These are phyloP conservation scores for Carcharodon carcharias DNA, from an alignment of 2,797 vertebrate species.

Conservation along the genomic window DNA sequence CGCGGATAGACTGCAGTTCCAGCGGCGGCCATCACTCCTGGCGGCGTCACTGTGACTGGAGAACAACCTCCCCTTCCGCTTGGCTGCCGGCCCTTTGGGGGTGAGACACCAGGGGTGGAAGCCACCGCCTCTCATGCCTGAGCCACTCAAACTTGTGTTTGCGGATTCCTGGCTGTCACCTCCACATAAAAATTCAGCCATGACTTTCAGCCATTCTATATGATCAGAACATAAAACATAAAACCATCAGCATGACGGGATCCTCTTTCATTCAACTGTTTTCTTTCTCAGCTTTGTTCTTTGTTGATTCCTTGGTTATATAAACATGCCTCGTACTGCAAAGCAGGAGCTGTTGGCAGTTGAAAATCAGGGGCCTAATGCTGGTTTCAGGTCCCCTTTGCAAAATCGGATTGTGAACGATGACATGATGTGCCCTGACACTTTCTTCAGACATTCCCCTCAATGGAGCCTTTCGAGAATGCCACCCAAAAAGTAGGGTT, in stretches of 20 bases:
- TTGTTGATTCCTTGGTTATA: background rate
- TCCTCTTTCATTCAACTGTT: background rate
- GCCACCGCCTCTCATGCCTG: too few relatives aligned
- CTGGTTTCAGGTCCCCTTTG: too few relatives aligned
- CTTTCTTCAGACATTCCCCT: too few relatives aligned
- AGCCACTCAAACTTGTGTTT: background rate
- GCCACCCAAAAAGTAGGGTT: too few relatives aligned
- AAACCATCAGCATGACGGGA: background rate
- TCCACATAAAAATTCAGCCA: background rate
- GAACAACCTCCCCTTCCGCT: background rate
- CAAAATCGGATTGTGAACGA: too few relatives aligned
- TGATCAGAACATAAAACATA: background rate
- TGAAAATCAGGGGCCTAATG: too few relatives aligned
- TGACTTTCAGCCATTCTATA: background rate
- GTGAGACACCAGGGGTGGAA: background rate
- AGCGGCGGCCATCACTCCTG: too few relatives aligned
- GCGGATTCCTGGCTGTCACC: too few relatives aligned
- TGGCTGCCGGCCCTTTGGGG: background rate
- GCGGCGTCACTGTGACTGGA: background rate
- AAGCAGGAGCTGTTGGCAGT: background rate
- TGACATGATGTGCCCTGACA: too few relatives aligned
- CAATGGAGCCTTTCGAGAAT: too few relatives aligned
- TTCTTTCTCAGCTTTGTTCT: background rate
- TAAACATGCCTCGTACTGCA: background rate
- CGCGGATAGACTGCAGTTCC: too few relatives aligned